Conservation (phyloP, 2,113 vertebrate genomes). For the Tragelaphus buxtoni region DNA sequence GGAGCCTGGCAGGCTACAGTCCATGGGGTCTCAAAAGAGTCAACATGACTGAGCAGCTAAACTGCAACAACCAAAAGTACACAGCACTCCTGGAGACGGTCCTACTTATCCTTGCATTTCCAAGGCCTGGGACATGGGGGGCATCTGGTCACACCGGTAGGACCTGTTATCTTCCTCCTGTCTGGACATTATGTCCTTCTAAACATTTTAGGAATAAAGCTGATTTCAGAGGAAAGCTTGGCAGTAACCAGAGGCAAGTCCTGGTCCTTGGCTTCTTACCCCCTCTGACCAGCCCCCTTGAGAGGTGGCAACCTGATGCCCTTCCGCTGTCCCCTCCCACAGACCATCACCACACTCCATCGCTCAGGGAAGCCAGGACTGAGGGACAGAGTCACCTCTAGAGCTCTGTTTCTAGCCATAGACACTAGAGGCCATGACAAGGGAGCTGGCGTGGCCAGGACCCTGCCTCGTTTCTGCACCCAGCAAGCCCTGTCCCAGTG, state of each 20-base stretch:
- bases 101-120: background rate
- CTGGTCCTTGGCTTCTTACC: background rate
- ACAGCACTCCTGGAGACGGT: background rate
- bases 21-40: background rate
- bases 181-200: background rate
- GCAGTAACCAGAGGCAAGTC: background rate
- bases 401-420: background rate
- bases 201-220: background rate
- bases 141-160: background rate
- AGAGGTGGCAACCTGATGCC: background rate
- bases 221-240: background rate
- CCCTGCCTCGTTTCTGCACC: background rate
- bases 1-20: background rate
- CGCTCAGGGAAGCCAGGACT: background rate
- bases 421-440: background rate
- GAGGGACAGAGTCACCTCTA: background rate
- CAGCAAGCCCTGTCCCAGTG: background rate
- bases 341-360: accelerated
- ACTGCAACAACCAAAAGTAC: background rate
- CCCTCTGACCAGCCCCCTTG: too few relatives aligned
- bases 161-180: background rate
- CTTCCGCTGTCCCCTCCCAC: background rate
- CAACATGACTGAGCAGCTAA: background rate
- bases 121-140: background rate
- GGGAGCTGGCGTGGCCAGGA: background rate